Percentiles rank a stretch among this genome's conserved stretches.
phyloP scores from a whole-genome alignment of 2,888 invertebrate genomes.

The Drosophila hamatofila region DNA sequence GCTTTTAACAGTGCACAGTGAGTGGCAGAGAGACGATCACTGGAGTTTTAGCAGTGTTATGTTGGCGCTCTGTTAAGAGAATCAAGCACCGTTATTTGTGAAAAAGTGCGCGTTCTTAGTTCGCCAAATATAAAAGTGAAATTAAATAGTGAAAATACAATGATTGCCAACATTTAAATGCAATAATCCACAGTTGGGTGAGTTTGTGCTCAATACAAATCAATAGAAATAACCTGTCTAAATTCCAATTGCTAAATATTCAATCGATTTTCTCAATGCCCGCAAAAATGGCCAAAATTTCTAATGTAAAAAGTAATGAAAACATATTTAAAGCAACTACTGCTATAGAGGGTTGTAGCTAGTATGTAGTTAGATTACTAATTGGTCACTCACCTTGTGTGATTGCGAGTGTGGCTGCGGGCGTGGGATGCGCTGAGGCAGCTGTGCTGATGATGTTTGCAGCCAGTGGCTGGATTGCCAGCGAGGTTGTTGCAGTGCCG shows the following conservation, averaged over 20 bases:
- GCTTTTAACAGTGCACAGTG: conserved; percentile 14
- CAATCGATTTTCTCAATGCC: conserved; percentile 79
- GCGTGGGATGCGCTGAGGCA: conserved; percentile 82
- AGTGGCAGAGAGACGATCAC: conserved; percentile 4
- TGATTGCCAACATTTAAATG: background rate
- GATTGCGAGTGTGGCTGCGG: conserved; percentile 91
- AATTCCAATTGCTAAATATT: conserved; percentile 42
- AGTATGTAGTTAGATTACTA: background rate
- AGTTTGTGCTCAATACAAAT: conserved; percentile 9
- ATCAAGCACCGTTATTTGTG: background rate
- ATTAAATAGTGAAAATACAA: background rate
- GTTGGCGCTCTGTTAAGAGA: background rate
- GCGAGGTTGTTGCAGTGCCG: conserved; percentile 66
- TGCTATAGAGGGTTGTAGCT: conserved; percentile 20
- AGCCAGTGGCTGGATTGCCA: conserved; percentile 57
- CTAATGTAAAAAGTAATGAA: conserved; percentile 57
- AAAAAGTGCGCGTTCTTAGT: background rate
- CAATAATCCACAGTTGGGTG: background rate
- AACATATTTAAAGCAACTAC: conserved; percentile 16
- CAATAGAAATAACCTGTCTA: conserved; percentile 57
- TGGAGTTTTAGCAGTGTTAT: background rate
- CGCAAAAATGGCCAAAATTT: conserved; percentile 80
- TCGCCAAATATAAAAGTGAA: background rate
- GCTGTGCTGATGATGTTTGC: conserved; percentile 81
- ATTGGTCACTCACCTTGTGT: conserved; percentile 85